Percentiles rank a stretch among this genome's conserved stretches.
Conservation (phyloP, 1,140 invertebrate genomes). For the Onthophagus taurus region DNA sequence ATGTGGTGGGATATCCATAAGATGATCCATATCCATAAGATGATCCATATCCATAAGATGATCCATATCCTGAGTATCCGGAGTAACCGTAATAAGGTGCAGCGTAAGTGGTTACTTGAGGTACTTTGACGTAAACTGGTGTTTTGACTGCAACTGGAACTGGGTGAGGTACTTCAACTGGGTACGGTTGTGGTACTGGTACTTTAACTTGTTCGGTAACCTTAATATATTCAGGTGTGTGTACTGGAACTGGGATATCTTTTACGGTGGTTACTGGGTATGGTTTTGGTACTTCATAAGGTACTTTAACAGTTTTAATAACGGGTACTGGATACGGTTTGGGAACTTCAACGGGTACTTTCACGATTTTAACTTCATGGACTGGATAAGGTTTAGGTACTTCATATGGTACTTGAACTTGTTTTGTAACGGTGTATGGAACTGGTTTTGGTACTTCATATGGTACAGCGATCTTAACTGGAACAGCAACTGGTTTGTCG, state of each 20-base stretch:
- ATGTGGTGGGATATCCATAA: too few species aligned
- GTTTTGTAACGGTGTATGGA: slow-evolving; percentile 16
- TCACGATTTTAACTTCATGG: slow-evolving; percentile 3
- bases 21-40: too few species aligned
- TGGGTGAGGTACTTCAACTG: slow-evolving; percentile 15
- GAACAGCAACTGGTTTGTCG: slow-evolving; percentile 3
- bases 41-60: too few species aligned
- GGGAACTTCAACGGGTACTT: slow-evolving; percentile 20
- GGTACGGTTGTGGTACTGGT: slow-evolving; percentile 19
- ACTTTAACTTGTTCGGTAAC: slow-evolving; percentile 19
- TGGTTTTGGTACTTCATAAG: slow-evolving; percentile 20
- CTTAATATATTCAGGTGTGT: slow-evolving; percentile 23
- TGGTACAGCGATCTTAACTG: slow-evolving; percentile 6
- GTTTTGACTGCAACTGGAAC: slow-evolving; percentile 32
- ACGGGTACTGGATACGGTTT: slow-evolving; percentile 25
- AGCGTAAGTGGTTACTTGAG: slow-evolving; percentile 26
- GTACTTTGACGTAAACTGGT: slow-evolving; percentile 34
- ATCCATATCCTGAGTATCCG: background rate
- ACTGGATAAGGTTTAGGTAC: slow-evolving; percentile 7
- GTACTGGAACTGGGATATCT: slow-evolving; percentile 25
- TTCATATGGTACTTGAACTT: slow-evolving; percentile 19
- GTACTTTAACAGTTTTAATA: slow-evolving; percentile 11
- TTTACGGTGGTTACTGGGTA: slow-evolving; percentile 24
- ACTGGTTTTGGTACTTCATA: slow-evolving; percentile 6
- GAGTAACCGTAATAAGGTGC: slow-evolving; percentile 15